Percentiles rank a stretch among this genome's conserved stretches.
phyloP scores from a whole-genome alignment of 2,888 invertebrate species.

The Stegophylla sp. region DNA sequence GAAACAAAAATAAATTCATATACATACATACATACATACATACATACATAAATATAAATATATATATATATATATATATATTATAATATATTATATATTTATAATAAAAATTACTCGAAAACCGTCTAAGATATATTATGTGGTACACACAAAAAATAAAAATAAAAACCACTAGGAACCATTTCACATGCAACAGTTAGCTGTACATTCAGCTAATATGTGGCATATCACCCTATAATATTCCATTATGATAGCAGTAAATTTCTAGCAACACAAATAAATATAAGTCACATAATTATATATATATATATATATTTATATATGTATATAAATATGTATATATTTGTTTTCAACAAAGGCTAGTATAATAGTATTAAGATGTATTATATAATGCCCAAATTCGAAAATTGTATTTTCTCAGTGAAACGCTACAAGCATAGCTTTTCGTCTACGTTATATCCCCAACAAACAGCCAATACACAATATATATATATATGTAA shows the following conservation, averaged over 20 bases:
- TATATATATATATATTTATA: slow-evolving; percentile 22
- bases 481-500: slow-evolving; percentile 43
- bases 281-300: slow-evolving; percentile 34
- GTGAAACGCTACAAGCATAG: slow-evolving; percentile 59
- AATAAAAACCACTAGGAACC: slow-evolving; percentile 48
- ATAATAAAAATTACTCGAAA: slow-evolving; percentile 40
- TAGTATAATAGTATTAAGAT: slow-evolving; percentile 25
- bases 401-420: slow-evolving; percentile 39
- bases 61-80: slow-evolving; percentile 16
- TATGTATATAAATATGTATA: too few relatives aligned
- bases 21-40: slow-evolving; percentile 17
- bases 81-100: neutral
- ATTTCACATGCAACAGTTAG: slow-evolving; percentile 57
- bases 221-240: slow-evolving; percentile 51
- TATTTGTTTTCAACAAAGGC: slow-evolving; percentile 31
- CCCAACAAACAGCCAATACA: slow-evolving; percentile 59
- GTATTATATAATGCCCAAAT: slow-evolving; percentile 45
- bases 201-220: slow-evolving; percentile 58
- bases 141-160: slow-evolving; percentile 33
- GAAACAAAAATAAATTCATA: slow-evolving; percentile 8
- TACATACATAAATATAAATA: slow-evolving; percentile 12
- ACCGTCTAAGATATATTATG: slow-evolving; percentile 36
- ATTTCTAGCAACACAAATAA: slow-evolving; percentile 50
- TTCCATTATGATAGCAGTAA: slow-evolving; percentile 39
- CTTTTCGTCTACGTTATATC: slow-evolving; percentile 55